Percentiles rank a stretch among this genome's conserved stretches.
These are phyloP conservation scores for Synanthedon andrenaeformis DNA, from an alignment of 2,888 invertebrate genomes.

Conservation along the genomic window DNA sequence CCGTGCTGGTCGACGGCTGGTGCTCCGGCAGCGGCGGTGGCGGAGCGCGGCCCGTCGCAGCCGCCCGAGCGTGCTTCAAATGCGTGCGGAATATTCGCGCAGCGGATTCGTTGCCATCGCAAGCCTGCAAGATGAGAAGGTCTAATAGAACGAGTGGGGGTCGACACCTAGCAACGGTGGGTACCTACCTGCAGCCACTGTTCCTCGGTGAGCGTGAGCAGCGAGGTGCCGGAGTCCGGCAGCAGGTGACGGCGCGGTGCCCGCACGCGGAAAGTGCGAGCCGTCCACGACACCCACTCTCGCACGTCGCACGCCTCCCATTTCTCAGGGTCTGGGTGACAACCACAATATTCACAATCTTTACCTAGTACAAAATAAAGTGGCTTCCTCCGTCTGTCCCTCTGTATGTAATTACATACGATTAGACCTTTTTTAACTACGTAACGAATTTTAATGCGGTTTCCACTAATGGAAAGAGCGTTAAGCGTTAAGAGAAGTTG, in stretches of 20 bases:
- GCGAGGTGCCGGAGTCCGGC: constrained; percentile 49
- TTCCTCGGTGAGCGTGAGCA: constrained; percentile 67
- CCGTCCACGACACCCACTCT: constrained; percentile 66
- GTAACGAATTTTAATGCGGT: too few species aligned
- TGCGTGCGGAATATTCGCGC: constrained; percentile 65
- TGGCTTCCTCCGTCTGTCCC: too few species aligned
- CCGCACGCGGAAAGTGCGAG: constrained; percentile 56
- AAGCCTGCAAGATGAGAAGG: constrained; percentile 28
- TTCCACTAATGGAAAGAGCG: too few species aligned
- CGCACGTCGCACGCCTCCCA: constrained; percentile 63
- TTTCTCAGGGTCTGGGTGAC: constrained; percentile 54
- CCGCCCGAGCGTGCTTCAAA: constrained; percentile 57
- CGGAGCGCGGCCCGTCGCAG: constrained; percentile 58
- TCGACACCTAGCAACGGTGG: too few species aligned
- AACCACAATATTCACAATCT: not conserved
- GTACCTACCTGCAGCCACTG: constrained; percentile 60
- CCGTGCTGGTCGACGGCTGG: constrained; percentile 23
- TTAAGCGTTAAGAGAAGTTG: too few species aligned
- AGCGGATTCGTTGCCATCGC: constrained; percentile 48
- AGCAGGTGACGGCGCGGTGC: constrained; percentile 56
- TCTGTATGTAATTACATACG: too few species aligned
- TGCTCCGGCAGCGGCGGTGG: constrained; percentile 58
- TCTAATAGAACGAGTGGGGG: too few species aligned
- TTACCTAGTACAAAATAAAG: not conserved
- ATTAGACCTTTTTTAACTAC: too few species aligned